These are phyloP conservation scores for Candoia aspera DNA, from an alignment of 2,113 vertebrate genomes.

Conservation along the genomic window DNA sequence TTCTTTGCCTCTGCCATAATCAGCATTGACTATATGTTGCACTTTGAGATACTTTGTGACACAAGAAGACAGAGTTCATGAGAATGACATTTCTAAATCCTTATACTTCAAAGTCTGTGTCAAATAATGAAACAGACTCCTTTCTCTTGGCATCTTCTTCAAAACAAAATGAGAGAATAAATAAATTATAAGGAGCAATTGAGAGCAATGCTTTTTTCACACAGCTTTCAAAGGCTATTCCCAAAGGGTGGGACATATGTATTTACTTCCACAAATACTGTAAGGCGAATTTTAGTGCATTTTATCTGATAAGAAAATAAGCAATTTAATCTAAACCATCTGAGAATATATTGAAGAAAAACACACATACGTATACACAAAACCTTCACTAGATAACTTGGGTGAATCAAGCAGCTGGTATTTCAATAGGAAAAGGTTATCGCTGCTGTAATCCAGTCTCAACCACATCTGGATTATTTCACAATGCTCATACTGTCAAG, in stretches of 20 bases:
- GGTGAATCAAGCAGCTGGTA: constrained; percentile 39
- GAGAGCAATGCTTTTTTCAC: constrained; percentile 57
- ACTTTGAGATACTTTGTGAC: neutral
- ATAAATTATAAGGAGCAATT: constrained; percentile 43
- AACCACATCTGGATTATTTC: constrained; percentile 62
- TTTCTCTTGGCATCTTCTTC: constrained; percentile 55
- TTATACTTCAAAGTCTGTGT: constrained; percentile 60
- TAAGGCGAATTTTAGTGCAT: constrained; percentile 45
- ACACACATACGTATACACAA: constrained; percentile 27
- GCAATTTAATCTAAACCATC: constrained; percentile 54
- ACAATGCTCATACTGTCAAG: constrained; percentile 55
- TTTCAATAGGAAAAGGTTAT: constrained; percentile 40
- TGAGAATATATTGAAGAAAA: constrained; percentile 23
- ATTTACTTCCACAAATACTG: constrained; percentile 60
- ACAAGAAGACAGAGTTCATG: constrained; percentile 1
- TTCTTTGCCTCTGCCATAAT: neutral
- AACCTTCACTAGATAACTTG: constrained; percentile 45
- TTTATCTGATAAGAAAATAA: constrained; percentile 55
- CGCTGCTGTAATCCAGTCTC: constrained; percentile 51
- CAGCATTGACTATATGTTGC: neutral
- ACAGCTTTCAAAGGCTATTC: constrained; percentile 57
- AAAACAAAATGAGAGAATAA: constrained; percentile 43
- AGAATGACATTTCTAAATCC: constrained; percentile 38
- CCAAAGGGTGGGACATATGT: constrained; percentile 58
- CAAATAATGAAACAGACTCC: constrained; percentile 37